phyloP scores from a whole-genome alignment of 2,888 invertebrate genomes.

The Heliconius cydno region DNA sequence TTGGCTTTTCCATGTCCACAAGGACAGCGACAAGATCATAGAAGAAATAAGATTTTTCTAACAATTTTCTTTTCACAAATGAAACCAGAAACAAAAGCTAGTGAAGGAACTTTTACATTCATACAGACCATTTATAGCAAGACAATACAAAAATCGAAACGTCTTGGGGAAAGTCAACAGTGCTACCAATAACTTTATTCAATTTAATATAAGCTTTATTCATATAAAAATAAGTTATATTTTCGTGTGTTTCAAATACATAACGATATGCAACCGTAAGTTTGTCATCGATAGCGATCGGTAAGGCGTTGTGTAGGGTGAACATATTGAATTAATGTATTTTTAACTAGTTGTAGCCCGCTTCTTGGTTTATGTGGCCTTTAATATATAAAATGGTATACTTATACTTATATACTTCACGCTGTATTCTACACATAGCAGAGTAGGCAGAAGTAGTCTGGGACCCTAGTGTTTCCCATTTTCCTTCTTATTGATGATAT shows the following conservation, averaged over 20 bases:
- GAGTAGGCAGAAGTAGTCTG: too few relatives aligned
- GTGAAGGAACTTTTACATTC: conserved; percentile 22
- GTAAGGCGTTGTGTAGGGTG: conserved; percentile 67
- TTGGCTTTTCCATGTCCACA: too few relatives aligned
- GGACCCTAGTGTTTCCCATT: too few relatives aligned
- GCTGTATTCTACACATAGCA: too few relatives aligned
- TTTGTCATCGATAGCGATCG: conserved; percentile 71
- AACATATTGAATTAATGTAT: conserved; percentile 49
- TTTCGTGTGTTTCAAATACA: conserved; percentile 43
- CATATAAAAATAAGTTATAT: background rate
- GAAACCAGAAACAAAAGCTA: background rate
- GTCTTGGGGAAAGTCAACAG: conserved; percentile 34
- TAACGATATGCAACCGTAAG: conserved; percentile 57
- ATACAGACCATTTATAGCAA: conserved; percentile 23
- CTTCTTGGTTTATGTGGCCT: too few relatives aligned
- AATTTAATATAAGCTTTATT: background rate
- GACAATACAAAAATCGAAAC: conserved; percentile 38
- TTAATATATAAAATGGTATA: too few relatives aligned
- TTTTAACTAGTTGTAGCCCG: background rate
- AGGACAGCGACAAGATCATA: too few relatives aligned
- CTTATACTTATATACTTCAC: too few relatives aligned
- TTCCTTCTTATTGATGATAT: too few relatives aligned
- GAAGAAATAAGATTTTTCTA: background rate
- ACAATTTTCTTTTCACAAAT: background rate
- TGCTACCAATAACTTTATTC: conserved; percentile 14